phyloP scores from a whole-genome alignment of 2,113 vertebrate genomes.

The Perca schrenkii region DNA sequence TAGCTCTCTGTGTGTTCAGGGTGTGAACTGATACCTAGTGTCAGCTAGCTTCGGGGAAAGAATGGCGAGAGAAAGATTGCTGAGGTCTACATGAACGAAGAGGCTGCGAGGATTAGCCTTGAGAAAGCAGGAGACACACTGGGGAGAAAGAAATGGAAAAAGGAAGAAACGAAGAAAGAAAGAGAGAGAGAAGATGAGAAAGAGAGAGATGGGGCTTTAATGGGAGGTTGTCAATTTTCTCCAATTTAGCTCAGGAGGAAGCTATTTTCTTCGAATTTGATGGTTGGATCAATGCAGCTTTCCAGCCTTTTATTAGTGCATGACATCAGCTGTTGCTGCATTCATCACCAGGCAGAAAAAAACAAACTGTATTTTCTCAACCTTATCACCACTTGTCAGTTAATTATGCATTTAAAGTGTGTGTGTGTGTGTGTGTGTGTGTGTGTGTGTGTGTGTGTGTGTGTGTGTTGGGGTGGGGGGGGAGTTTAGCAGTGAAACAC shows the following conservation, averaged over 20 bases:
- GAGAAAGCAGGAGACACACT: slow-evolving; percentile 43
- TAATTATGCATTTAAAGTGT: slow-evolving; percentile 63
- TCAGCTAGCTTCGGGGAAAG: slow-evolving; percentile 88
- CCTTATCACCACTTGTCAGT: slow-evolving; percentile 58
- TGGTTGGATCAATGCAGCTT: slow-evolving; percentile 63
- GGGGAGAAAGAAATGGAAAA: slow-evolving; percentile 49
- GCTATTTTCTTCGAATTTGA: slow-evolving; percentile 65
- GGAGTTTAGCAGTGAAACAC: slow-evolving; percentile 64
- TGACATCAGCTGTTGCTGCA: slow-evolving; percentile 56
- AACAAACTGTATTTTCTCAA: slow-evolving; percentile 41
- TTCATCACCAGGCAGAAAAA: slow-evolving; percentile 40
- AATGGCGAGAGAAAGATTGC: slow-evolving; percentile 68
- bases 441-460: no score
- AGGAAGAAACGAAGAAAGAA: slow-evolving; percentile 27
- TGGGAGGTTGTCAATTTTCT: slow-evolving; percentile 51
- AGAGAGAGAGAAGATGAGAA: neutral
- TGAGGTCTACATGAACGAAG: slow-evolving; percentile 54
- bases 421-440: no score
- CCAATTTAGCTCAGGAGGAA: slow-evolving; percentile 58
- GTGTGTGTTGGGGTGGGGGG: neutral
- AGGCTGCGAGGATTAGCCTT: slow-evolving; percentile 49
- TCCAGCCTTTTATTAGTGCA: slow-evolving; percentile 49
- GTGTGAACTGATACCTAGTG: slow-evolving; percentile 95
- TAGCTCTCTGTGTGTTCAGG: slow-evolving; percentile 86
- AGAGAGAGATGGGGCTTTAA: slow-evolving; percentile 37